Conservation (phyloP, 2,113 vertebrate genomes). For the Tragelaphus scriptus region DNA sequence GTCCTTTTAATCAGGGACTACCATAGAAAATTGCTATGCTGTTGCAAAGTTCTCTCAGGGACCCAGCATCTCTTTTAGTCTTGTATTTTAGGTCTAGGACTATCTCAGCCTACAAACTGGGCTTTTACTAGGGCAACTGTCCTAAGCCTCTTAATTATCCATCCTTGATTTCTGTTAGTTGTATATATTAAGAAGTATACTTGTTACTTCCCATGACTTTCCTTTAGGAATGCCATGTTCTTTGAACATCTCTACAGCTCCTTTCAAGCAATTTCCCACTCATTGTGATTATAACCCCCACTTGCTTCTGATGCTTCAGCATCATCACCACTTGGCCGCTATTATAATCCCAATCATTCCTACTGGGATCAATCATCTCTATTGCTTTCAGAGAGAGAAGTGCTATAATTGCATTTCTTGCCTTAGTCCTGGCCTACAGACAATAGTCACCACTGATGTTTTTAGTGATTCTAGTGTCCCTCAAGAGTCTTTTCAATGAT, state of each 20-base stretch:
- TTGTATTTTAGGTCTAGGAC: neutral
- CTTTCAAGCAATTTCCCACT: neutral
- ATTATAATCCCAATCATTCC: neutral
- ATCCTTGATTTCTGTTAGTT: neutral
- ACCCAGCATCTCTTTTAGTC: neutral
- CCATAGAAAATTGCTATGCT: neutral
- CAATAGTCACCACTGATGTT: neutral
- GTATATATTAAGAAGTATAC: neutral
- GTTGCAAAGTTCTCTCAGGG: neutral
- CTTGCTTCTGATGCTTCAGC: neutral
- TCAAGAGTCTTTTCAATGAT: neutral
- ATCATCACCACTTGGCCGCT: neutral
- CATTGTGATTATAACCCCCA: neutral
- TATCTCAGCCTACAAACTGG: neutral
- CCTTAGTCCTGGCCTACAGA: neutral
- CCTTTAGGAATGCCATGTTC: neutral
- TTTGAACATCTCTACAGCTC: neutral
- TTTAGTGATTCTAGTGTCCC: neutral
- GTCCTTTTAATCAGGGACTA: neutral
- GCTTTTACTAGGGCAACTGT: neutral
- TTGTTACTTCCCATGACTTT: neutral
- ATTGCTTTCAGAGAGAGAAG: neutral
- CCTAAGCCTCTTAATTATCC: neutral
- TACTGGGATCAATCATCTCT: neutral
- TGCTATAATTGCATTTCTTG: neutral